Conservation (phyloP, 2,888 invertebrate species). For the Agonopterix heracliana region DNA sequence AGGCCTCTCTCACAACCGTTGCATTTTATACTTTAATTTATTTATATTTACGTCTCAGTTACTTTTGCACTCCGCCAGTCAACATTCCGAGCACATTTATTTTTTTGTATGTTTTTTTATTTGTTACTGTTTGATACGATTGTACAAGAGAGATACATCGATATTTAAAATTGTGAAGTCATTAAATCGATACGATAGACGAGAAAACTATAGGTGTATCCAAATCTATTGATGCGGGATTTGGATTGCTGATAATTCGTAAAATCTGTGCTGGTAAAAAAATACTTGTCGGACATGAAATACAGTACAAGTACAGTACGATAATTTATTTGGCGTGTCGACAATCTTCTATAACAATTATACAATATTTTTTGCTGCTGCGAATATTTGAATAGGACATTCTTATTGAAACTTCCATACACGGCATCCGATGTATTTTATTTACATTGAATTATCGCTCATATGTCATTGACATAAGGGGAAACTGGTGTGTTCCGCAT, state of each 20-base stretch:
- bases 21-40: constrained; percentile 31
- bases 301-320: not conserved
- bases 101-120: constrained; percentile 18
- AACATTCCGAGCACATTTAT: constrained; percentile 28
- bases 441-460: no score
- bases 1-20: constrained; percentile 74
- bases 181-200: constrained; percentile 24
- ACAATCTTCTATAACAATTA: no score
- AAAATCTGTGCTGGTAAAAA: no score
- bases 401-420: no score
- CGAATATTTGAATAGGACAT: no score
- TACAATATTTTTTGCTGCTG: no score
- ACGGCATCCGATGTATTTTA: no score
- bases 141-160: constrained; percentile 34
- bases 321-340: no score
- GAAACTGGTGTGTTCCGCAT: no score
- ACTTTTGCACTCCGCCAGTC: not conserved
- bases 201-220: constrained; percentile 14
- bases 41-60: constrained; percentile 7
- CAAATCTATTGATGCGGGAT: not conserved
- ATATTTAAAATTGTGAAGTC: constrained; percentile 4
- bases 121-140: constrained; percentile 24
- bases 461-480: no score
- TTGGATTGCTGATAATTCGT: not conserved
- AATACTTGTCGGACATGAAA: not conserved